These are phyloP conservation scores for Cephus sareptanus DNA, from an alignment of 2,888 invertebrate species.

Conservation along the genomic window DNA sequence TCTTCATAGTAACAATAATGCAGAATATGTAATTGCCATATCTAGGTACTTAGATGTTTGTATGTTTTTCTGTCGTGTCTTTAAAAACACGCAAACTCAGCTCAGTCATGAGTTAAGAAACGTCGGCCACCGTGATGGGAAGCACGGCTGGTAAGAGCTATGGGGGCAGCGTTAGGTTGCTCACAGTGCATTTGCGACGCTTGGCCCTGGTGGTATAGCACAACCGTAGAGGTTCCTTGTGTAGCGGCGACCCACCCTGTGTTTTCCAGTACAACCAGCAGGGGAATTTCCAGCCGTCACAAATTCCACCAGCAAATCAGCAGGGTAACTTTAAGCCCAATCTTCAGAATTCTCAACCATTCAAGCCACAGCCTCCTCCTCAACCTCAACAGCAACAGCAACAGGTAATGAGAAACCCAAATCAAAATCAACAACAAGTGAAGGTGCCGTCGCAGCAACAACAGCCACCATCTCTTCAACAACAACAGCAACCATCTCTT, in stretches of 20 bases:
- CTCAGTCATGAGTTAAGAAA: slow-evolving; percentile 51
- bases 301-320: slow-evolving; percentile 38
- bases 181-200: slow-evolving; percentile 57
- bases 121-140: slow-evolving; percentile 43
- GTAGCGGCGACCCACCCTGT: slow-evolving; percentile 66
- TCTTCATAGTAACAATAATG: not conserved
- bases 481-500: slow-evolving; percentile 30
- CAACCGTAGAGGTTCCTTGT: slow-evolving; percentile 66
- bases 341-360: slow-evolving; percentile 37
- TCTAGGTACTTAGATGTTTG: not conserved
- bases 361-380: slow-evolving; percentile 34
- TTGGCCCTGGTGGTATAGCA: slow-evolving; percentile 65
- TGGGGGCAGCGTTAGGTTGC: slow-evolving; percentile 59
- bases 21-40: not conserved
- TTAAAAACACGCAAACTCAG: slow-evolving; percentile 28
- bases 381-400: slow-evolving; percentile 17
- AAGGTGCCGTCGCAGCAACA: slow-evolving; percentile 28
- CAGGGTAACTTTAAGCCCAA: slow-evolving; percentile 49
- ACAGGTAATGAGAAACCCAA: slow-evolving; percentile 21
- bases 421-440: slow-evolving; percentile 22
- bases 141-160: slow-evolving; percentile 55
- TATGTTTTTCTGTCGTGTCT: not conserved
- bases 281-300: slow-evolving; percentile 50
- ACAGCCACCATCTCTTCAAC: slow-evolving; percentile 23
- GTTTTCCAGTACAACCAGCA: slow-evolving; percentile 62